Percentiles rank a stretch among this genome's conserved stretches.
Evolutionary conservation across 1,140 invertebrate genomes (phyloP).

Genomic region (Eufriesea mexicana): DNA sequence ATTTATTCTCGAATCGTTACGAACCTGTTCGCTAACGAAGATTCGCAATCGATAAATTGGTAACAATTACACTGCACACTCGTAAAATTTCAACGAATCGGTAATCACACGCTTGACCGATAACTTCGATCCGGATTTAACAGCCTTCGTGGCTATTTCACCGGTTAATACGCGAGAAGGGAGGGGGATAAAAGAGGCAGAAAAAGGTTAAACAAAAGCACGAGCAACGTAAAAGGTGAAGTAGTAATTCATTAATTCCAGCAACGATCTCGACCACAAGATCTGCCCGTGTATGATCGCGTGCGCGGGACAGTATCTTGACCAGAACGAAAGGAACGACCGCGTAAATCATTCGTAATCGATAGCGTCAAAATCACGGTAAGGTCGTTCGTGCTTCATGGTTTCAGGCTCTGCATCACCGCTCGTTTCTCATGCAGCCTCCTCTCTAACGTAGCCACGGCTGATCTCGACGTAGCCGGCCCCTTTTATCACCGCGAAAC

Average conservation of each 20-base stretch:
- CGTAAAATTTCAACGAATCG: background rate
- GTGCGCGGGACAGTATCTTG: constrained; percentile 16
- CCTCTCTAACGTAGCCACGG: constrained; percentile 9
- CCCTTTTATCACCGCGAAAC: constrained; percentile 57
- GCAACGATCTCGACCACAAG: background rate
- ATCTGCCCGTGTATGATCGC: constrained; percentile 17
- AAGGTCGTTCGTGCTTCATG: constrained; percentile 28
- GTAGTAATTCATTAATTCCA: constrained; percentile 36
- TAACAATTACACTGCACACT: background rate
- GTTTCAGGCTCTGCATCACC: background rate
- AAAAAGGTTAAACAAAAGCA: background rate
- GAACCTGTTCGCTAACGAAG: background rate
- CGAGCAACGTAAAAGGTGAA: background rate
- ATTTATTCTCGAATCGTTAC: background rate
- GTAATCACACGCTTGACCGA: too few species aligned
- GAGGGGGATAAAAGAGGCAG: background rate
- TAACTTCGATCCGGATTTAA: too few species aligned
- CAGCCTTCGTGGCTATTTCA: too few species aligned
- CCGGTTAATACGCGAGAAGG: background rate
- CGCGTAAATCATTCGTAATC: constrained; percentile 59
- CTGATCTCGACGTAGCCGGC: constrained; percentile 33
- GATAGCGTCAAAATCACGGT: constrained; percentile 59
- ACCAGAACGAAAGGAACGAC: background rate
- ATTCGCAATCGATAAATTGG: too few species aligned
- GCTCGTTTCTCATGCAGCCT: constrained; percentile 13